These are phyloP conservation scores for Nephrotoma flavescens DNA, from an alignment of 2,888 invertebrate genomes.

Conservation along the genomic window DNA sequence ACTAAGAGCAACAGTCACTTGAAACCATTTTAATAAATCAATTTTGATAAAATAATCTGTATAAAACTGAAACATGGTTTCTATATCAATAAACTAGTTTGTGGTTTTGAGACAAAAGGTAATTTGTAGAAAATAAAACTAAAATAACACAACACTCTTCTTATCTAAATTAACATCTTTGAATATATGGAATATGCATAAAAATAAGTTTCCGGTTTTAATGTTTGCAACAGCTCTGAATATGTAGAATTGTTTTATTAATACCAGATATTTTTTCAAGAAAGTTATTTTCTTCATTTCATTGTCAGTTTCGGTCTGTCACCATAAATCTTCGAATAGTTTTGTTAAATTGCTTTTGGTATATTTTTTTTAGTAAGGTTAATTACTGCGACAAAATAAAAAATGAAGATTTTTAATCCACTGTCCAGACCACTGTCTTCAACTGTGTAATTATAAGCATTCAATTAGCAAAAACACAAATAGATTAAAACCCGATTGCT, in stretches of 20 bases:
- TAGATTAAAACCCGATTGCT: neutral
- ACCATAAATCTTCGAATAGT: neutral
- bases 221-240: no score
- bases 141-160: neutral
- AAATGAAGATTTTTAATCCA: no score
- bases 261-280: neutral
- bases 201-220: neutral
- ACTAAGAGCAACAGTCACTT: no score
- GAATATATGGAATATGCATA: neutral
- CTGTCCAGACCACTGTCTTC: no score
- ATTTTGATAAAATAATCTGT: no score
- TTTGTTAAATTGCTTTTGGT: neutral
- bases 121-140: neutral
- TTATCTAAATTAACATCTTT: neutral
- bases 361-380: no score
- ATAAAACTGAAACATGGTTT: no score
- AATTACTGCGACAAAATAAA: no score
- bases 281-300: neutral
- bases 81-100: neutral
- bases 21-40: no score
- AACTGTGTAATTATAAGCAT: no score
- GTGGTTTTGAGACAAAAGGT: neutral
- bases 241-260: neutral
- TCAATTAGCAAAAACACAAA: neutral
- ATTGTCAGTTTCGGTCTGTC: neutral